Conservation (phyloP, 2,888 invertebrate genomes). For the Gastrophysa polygoni region DNA sequence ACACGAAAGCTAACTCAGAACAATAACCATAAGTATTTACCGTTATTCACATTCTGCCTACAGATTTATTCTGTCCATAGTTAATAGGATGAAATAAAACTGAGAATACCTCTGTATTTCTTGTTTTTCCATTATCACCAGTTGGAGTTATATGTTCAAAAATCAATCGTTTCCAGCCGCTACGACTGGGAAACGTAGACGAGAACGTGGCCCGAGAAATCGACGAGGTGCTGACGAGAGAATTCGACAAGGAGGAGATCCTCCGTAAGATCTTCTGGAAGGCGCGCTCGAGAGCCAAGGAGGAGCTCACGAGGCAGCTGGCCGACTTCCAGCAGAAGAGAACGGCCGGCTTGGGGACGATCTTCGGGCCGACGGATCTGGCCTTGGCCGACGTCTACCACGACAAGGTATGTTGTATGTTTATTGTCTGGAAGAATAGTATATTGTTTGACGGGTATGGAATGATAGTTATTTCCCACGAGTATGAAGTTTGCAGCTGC, state of each 20-base stretch:
- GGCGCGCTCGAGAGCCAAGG: slow-evolving; percentile 82
- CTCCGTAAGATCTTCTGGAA: slow-evolving; percentile 88
- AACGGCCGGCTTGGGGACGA: slow-evolving; percentile 84
- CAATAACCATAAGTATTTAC: too few species aligned
- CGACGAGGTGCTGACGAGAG: slow-evolving; percentile 82
- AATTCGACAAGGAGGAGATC: slow-evolving; percentile 88
- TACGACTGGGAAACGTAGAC: slow-evolving; percentile 79
- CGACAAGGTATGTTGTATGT: slow-evolving; percentile 62
- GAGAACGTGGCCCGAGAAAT: slow-evolving; percentile 90
- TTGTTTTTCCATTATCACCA: too few species aligned
- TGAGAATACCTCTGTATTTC: too few species aligned
- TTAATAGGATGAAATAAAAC: too few species aligned
- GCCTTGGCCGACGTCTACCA: slow-evolving; percentile 79
- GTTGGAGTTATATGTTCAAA: too few species aligned
- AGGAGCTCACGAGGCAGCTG: slow-evolving; percentile 79
- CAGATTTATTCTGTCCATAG: too few species aligned
- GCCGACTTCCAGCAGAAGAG: slow-evolving; percentile 84
- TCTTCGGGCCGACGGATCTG: slow-evolving; percentile 87
- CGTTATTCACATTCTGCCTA: too few species aligned
- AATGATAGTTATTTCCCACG: too few species aligned
- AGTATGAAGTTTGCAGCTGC: too few species aligned
- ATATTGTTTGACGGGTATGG: too few species aligned
- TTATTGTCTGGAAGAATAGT: too few species aligned
- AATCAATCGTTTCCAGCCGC: slow-evolving; percentile 64
- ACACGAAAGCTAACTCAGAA: too few species aligned